Evolutionary conservation across 2,888 invertebrate genomes (phyloP), one percentile per base, ranked within the genome.

Genomic region (Carpatolechia fugitivella): DNA sequence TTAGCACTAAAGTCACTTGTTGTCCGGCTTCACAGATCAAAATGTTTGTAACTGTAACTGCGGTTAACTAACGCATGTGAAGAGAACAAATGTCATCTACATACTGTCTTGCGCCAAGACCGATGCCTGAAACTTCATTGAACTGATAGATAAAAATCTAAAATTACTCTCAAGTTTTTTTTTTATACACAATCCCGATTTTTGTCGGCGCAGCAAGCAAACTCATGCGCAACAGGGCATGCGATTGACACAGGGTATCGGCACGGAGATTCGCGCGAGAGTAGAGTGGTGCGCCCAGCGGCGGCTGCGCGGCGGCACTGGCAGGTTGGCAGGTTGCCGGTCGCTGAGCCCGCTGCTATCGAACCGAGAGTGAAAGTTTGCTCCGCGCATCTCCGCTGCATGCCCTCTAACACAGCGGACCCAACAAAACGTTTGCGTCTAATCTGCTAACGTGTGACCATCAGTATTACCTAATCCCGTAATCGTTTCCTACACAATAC

Each of bases 311-410:
- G 80, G 77, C 81, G 78, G 80, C 85, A 85, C 86, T 82, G 75
- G 61, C 65, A 30, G 47, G 47, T 31, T 50, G 49, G 44, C 53
- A 61, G 61, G 60, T 61, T 63, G 69, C 65, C 68, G 65, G 62
- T 57, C 66, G 60, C 60, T 61, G 76, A 68, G 70, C 63, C 73
- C 66, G 63, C 69, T 63, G 70, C 70, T 70, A 77, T 70, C 78
- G 74, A 74, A 60, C 59, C 76, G 85, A 88, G 76, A 90, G 90
- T 90, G 90, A 90, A 90, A 90, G 90, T 78, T 76, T 76, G 74
- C 75, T 79, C 74, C 76, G 72, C 72, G 69, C 78, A 81, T 84
- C 86, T 83, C 79, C 70, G 61, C 64, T 64, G 63, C 62, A 68
- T 74, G 70, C 69, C 68, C 69, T 74, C 67, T 16, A 68, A 76